Evolutionary conservation across 2,888 invertebrate genomes (phyloP).

Genomic region (Hypolimnas misippus): DNA sequence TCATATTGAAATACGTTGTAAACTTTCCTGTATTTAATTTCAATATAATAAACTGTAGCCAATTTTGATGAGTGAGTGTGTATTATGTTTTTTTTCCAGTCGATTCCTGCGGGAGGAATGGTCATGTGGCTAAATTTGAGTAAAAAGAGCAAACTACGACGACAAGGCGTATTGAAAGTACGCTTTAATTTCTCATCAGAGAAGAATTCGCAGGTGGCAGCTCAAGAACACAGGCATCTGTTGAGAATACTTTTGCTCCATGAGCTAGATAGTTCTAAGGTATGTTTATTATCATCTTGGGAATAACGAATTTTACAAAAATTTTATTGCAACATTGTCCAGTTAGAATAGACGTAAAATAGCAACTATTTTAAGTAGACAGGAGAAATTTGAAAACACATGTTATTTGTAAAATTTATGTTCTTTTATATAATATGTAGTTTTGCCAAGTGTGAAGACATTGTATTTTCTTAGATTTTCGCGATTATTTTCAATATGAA

Average conservation of each 20-base stretch:
- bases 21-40: not conserved
- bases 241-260: constrained; percentile 90
- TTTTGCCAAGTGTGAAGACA: too few relatives aligned
- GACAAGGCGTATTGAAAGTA: constrained; percentile 94
- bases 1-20: not conserved
- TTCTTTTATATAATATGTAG: too few relatives aligned
- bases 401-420: too few relatives aligned
- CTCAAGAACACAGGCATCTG: constrained; percentile 92
- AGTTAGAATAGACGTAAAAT: not conserved
- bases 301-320: too few relatives aligned
- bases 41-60: not conserved
- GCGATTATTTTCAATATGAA: too few relatives aligned
- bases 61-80: too few relatives aligned
- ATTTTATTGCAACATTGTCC: too few relatives aligned
- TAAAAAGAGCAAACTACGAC: constrained; percentile 91
- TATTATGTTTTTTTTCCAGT: constrained; percentile 76
- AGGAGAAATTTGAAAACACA: too few relatives aligned
- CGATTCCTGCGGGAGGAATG: constrained; percentile 96
- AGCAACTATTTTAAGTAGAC: not conserved
- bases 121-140: constrained; percentile 96
- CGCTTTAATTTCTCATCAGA: constrained; percentile 93
- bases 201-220: constrained; percentile 92
- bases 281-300: too few relatives aligned
- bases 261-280: constrained; percentile 91
- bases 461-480: too few relatives aligned